Percentiles rank a stretch among this genome's conserved stretches.
Conservation (phyloP, 1,140 invertebrate genomes). For the Drosophila sp. region DNA sequence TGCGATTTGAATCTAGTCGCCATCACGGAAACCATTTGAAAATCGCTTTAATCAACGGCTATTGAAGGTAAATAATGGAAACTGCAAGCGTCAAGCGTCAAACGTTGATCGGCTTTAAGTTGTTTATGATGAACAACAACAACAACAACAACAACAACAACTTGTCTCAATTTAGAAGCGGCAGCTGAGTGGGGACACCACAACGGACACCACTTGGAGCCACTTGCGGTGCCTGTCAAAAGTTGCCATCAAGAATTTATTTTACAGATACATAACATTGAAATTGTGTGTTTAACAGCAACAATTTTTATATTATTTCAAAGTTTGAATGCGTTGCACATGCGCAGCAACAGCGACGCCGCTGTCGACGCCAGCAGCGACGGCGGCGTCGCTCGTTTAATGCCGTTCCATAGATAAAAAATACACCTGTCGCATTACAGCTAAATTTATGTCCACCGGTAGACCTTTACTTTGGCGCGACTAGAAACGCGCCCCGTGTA, state of each 20-base stretch:
- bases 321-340: constrained; percentile 77
- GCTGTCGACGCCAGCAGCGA: constrained; percentile 24
- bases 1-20: constrained; percentile 44
- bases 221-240: constrained; percentile 66
- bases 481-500: constrained; percentile 72
- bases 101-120: constrained; percentile 31
- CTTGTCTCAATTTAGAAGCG: constrained; percentile 12
- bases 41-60: constrained; percentile 60
- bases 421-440: constrained; percentile 84
- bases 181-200: constrained; percentile 31
- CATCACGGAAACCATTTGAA: constrained; percentile 66
- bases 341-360: constrained; percentile 47
- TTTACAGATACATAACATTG: constrained; percentile 63
- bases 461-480: constrained; percentile 81
- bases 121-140: constrained; percentile 51
- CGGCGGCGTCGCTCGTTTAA: constrained; percentile 58
- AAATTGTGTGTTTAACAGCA: constrained; percentile 32
- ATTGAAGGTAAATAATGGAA: constrained; percentile 57
- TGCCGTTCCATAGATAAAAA: constrained; percentile 82
- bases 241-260: constrained; percentile 74
- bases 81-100: constrained; percentile 37
- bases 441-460: constrained; percentile 84
- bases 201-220: constrained; percentile 9
- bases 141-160: neutral
- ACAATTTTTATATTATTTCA: constrained; percentile 68